Conservation (phyloP, 2,797 vertebrate species). For the Amphiprion clarkii region DNA sequence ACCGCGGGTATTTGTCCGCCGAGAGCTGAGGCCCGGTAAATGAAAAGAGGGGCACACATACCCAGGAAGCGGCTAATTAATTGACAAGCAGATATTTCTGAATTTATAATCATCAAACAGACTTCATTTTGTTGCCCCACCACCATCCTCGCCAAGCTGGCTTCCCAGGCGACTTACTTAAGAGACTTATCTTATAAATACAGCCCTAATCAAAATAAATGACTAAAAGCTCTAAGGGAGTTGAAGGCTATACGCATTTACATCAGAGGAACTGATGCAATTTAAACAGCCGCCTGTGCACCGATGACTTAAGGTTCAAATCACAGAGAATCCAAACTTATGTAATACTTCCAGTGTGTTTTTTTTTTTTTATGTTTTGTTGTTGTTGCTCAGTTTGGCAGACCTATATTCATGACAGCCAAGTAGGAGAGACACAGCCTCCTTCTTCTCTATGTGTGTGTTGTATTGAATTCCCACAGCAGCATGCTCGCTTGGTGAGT, state of each 20-base stretch:
- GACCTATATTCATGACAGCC: constrained; percentile 75
- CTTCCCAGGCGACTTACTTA: constrained; percentile 79
- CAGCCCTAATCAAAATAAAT: constrained; percentile 90
- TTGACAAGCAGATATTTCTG: constrained; percentile 82
- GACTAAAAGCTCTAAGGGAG: constrained; percentile 81
- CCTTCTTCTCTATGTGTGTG: constrained; percentile 49
- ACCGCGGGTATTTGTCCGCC: constrained; percentile 71
- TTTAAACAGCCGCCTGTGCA: constrained; percentile 76
- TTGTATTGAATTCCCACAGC: constrained; percentile 59
- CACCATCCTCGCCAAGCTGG: constrained; percentile 73
- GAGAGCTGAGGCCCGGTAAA: constrained; percentile 72
- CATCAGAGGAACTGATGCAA: constrained; percentile 82
- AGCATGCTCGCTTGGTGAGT: constrained; percentile 33
- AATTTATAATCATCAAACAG: constrained; percentile 86
- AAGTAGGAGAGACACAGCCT: constrained; percentile 66
- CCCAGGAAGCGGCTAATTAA: constrained; percentile 86
- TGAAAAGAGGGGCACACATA: constrained; percentile 60
- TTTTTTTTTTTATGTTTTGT: constrained; percentile 8
- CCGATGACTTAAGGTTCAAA: constrained; percentile 63
- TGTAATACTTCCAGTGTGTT: constrained; percentile 59
- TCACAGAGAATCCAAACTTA: constrained; percentile 69
- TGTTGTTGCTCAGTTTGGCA: constrained; percentile 70
- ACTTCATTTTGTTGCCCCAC: constrained; percentile 83
- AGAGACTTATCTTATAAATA: constrained; percentile 88
- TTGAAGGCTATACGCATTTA: constrained; percentile 80